These are phyloP conservation scores for Euura saliciscinereae DNA, from an alignment of 1,140 invertebrate genomes.

Conservation along the genomic window DNA sequence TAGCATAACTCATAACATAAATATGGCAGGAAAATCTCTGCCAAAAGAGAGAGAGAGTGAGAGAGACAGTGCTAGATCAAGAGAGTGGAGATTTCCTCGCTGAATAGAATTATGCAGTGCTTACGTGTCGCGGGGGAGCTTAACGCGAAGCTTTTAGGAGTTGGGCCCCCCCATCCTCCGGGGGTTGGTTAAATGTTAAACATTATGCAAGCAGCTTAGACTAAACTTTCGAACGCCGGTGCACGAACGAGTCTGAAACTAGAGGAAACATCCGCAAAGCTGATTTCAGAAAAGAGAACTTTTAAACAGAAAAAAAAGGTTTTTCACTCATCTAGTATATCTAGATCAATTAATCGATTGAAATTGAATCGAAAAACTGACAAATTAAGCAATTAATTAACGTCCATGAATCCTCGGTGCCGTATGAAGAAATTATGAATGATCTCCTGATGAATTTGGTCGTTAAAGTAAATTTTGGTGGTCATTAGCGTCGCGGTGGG, in stretches of 20 bases:
- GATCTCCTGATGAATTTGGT: constrained; percentile 46
- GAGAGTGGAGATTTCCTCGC: not conserved
- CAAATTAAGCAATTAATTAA: too few species aligned
- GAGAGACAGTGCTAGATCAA: too few species aligned
- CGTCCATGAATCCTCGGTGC: too few species aligned
- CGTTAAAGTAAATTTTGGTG: constrained; percentile 34
- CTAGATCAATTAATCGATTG: too few species aligned
- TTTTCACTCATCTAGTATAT: too few species aligned
- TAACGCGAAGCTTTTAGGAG: constrained; percentile 2
- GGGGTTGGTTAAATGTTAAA: constrained; percentile 3
- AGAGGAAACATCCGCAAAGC: not conserved
- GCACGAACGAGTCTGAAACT: not conserved
- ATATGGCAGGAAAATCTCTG: too few species aligned
- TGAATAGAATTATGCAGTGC: constrained; percentile 5
- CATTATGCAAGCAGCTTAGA: not conserved
- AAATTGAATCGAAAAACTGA: too few species aligned
- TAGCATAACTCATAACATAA: too few species aligned
- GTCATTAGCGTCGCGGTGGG: constrained; percentile 34
- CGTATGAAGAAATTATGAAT: constrained; percentile 23
- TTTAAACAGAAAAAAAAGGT: too few species aligned
- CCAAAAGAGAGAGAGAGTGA: too few species aligned
- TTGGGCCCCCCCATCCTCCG: not conserved
- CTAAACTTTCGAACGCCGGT: not conserved
- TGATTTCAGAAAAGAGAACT: too few species aligned
- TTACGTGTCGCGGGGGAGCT: constrained; percentile 4